Base-by-base conservation (phyloP, 1,140 invertebrate genomes). In the Trichoplusia ni region DNA sequence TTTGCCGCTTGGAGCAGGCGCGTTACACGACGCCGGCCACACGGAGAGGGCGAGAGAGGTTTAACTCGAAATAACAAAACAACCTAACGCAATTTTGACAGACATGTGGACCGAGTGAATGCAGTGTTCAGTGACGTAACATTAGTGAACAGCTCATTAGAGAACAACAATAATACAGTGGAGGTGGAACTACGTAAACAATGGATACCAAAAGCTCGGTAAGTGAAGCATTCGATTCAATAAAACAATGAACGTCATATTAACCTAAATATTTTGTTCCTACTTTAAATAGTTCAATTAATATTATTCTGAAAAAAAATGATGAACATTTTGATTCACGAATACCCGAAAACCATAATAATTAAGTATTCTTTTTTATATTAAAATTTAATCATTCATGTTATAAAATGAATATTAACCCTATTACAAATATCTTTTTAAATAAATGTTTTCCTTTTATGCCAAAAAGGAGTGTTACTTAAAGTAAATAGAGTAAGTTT, bases 31-130 rank as follows among this genome's bases (percentile, higher is more conserved):
- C 77, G 84, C 78, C 84, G 82, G 77, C 81, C 80, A 79, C 81
- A 86, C 86, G 90, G 90, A 91, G 85, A 91, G 88, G 86, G 90
- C 84, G 90, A 91, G 89, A 91, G 90, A 91, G 87, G 75, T 47
- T 51, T 60, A 77, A 74, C 73, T 73, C 69, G 66, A 79, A 71
- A 69, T 71, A 67, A 53, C 69, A 73, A 67, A 78, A 77, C 77
- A 79, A 60, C 27, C 67, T 68, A 73, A 78, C 42, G 66, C 71
- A 73, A 81, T 73, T 69, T 64, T 67, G 44, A 68, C 62, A 82
- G 85, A 81, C 71, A 87, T 89, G 85, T 82, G 84, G 76, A 84
- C 77, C 73, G 19, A 85, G 83, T 88, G 84, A 89, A 82, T 84
- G 74, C 81, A 85, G 86, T 90, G 87, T 79, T 78, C 69, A 82